Evolutionary conservation across 2,113 vertebrate genomes (phyloP).

Genomic region (Saccopteryx bilineata): DNA sequence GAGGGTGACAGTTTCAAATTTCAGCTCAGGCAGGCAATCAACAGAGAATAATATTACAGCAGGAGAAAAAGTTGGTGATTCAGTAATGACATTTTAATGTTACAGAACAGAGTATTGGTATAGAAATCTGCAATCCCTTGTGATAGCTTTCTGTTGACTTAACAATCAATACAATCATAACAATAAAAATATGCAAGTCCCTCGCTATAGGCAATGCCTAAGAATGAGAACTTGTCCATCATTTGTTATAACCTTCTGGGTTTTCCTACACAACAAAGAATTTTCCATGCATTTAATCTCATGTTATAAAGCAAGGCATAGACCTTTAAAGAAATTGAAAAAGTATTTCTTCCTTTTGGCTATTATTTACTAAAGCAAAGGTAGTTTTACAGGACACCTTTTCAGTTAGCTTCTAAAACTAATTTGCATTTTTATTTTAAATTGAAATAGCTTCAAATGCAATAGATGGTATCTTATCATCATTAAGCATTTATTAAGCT

Average conservation of each 20-base stretch:
- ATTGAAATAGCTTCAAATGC: constrained; percentile 41
- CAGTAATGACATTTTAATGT: constrained; percentile 90
- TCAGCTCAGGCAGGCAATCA: constrained; percentile 88
- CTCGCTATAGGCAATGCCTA: constrained; percentile 81
- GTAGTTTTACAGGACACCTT: constrained; percentile 36
- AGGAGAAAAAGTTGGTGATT: constrained; percentile 86
- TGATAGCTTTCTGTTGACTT: constrained; percentile 88
- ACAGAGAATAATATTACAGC: constrained; percentile 88
- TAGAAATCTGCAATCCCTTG: constrained; percentile 86
- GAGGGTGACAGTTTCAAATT: constrained; percentile 91
- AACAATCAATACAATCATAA: constrained; percentile 90
- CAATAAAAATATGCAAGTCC: constrained; percentile 86
- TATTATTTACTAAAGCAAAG: constrained; percentile 81
- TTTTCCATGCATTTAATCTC: constrained; percentile 75
- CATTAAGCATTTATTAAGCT: constrained; percentile 83
- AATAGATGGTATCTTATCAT: constrained; percentile 59
- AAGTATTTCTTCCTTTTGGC: constrained; percentile 73
- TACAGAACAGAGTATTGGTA: constrained; percentile 84
- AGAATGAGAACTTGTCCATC: constrained; percentile 84
- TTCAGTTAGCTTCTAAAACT: constrained; percentile 57
- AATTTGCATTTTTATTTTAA: constrained; percentile 78
- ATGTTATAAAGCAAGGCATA: constrained; percentile 67
- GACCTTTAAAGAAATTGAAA: constrained; percentile 80
- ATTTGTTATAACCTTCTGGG: constrained; percentile 71
- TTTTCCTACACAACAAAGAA: constrained; percentile 70